These are phyloP conservation scores for Pelagia noctiluca DNA, from an alignment of 30 jellyfish, hydroid and myxozoan genomes.

Conservation along the genomic window DNA sequence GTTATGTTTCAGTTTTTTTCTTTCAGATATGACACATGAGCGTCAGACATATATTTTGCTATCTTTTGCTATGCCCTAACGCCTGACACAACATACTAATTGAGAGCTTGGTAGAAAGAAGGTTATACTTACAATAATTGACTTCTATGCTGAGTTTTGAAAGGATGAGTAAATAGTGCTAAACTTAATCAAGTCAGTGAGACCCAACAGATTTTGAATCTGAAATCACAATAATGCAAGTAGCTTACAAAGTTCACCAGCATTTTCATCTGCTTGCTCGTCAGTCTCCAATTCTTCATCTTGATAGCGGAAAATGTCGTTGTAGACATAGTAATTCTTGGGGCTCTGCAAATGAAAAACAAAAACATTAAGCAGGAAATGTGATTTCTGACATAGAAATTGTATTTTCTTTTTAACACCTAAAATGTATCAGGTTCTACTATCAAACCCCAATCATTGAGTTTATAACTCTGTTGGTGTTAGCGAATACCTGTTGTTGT, in stretches of 20 bases:
- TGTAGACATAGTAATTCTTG: constrained; percentile 77
- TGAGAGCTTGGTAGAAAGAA: background rate
- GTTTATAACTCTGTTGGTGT: constrained; percentile 59
- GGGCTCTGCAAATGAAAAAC: constrained; percentile 66
- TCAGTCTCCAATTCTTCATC: constrained; percentile 90
- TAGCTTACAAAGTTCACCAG: constrained; percentile 42
- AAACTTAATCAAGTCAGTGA: too few species aligned
- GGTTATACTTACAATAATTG: constrained; percentile 23
- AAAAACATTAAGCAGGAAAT: background rate
- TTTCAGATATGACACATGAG: too few species aligned
- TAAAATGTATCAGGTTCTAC: constrained; percentile 28
- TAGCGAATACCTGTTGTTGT: constrained; percentile 67
- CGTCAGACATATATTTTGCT: too few species aligned
- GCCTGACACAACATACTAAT: background rate
- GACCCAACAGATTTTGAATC: too few species aligned
- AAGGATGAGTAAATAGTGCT: too few species aligned
- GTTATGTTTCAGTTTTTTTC: too few species aligned
- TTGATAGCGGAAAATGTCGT: constrained; percentile 94
- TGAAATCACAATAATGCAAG: background rate
- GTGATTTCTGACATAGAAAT: background rate
- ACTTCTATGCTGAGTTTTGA: too few species aligned
- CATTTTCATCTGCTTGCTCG: constrained; percentile 82
- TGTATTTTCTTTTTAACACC: background rate
- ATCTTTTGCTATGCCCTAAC: background rate
- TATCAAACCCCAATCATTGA: constrained; percentile 75